Base-by-base conservation (phyloP, 2,888 invertebrate species). In the Venustoraphidia nigricollis region DNA sequence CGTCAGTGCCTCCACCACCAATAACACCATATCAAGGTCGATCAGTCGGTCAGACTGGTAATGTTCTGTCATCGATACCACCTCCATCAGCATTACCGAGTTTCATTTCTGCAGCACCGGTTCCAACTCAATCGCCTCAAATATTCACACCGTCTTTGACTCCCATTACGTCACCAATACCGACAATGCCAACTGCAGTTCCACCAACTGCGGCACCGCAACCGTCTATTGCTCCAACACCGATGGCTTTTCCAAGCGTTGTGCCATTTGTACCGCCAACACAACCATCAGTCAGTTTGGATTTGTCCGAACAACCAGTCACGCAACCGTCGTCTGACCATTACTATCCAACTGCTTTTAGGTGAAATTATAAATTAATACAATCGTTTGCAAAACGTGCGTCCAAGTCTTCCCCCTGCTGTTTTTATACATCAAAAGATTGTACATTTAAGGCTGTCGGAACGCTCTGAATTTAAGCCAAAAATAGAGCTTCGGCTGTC, bases 61-160 rank as follows among this genome's bases (percentile, higher is more conserved):
- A 79, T 61, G 60, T 82, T 50, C 61, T 83, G 46, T 80, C 81
- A 1, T 81, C 75, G 57, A 74, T 83, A n/a, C 73, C 79, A 41
- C 83, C 83, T 6, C 83, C 83, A 1, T 70, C 75, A 34, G 75
- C 77, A 55, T 66, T 83, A 40, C 83, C 82, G 1, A 81, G 76
- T 61, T 83, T 82, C 53, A 63, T 73, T 51, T 67, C 79, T 10
- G 72, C 71, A 50, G 65, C 72, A 40, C 59, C 64, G 14, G 53
- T 54, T 14, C 47, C 57, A 36, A 49, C 53, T 34, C 49, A 53
- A 52, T 53, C 52, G 40, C 50, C 50, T 52, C 6, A 58, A 52
- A 40, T 54, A 52, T 49, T 54, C 50, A 40, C 52, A 53, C 38
- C 53, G 50, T 47, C 47, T 41, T 50, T 41, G 49, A 47, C 41